Evolutionary conservation across 1,140 invertebrate genomes (phyloP).

Genomic region (Sycobia sp.): DNA sequence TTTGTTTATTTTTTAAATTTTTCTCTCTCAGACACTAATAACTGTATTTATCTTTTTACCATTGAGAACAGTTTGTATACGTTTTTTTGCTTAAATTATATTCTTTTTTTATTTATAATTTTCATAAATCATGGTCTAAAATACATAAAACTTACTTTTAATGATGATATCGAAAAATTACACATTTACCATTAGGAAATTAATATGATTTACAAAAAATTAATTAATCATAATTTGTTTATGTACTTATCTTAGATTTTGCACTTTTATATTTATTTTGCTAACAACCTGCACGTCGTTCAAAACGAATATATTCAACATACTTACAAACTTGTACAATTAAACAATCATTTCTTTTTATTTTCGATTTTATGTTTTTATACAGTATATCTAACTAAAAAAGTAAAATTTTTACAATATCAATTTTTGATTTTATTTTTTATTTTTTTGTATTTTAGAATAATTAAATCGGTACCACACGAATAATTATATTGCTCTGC

Average conservation of each 20-base stretch:
- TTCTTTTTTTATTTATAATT: too few relatives aligned
- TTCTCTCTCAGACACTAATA: slow-evolving; percentile 29
- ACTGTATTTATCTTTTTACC: background rate
- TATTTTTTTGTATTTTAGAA: too few relatives aligned
- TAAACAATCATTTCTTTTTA: slow-evolving; percentile 2
- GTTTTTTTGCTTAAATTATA: background rate
- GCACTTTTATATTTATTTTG: too few relatives aligned
- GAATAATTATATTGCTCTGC: too few relatives aligned
- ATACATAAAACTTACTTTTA: slow-evolving; percentile 37
- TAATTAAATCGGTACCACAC: too few relatives aligned
- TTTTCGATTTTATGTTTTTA: slow-evolving; percentile 19
- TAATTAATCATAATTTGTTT: too few relatives aligned
- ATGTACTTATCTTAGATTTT: too few relatives aligned
- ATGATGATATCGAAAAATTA: slow-evolving; percentile 11
- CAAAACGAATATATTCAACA: slow-evolving; percentile 9
- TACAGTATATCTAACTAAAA: slow-evolving; percentile 16
- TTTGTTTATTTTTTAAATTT: too few relatives aligned
- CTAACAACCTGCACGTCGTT: slow-evolving; percentile 4
- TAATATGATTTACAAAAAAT: slow-evolving; percentile 19
- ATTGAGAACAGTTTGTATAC: background rate
- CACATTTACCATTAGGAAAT: slow-evolving; percentile 9
- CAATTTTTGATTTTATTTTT: too few relatives aligned
- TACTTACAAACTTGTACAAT: slow-evolving; percentile 7
- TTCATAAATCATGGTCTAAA: too few relatives aligned
- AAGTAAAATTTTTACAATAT: too few relatives aligned